Conservation (phyloP, 2,888 invertebrate species). For the Dryomyza anilis region DNA sequence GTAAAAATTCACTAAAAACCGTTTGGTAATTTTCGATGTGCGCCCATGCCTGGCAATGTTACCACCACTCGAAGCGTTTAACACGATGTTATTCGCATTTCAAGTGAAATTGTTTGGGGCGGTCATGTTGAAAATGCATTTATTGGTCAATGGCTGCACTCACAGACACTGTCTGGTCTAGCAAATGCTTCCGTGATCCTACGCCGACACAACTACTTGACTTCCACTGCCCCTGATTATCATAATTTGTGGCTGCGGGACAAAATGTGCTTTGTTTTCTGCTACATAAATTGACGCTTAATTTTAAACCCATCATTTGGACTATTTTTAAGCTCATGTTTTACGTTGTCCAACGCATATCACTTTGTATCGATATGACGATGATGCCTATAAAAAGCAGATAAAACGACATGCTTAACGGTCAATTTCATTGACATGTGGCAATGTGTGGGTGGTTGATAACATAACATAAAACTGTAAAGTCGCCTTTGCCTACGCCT, state of each 20-base stretch:
- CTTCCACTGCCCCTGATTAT: constrained; percentile 43
- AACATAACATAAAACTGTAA: too few species aligned
- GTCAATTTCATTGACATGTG: too few species aligned
- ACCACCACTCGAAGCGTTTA: not conserved
- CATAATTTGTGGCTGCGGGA: constrained; percentile 49
- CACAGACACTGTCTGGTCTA: not conserved
- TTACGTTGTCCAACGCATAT: not conserved
- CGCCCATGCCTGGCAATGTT: too few species aligned
- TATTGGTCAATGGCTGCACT: not conserved
- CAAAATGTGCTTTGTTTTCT: not conserved
- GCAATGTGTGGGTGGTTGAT: too few species aligned
- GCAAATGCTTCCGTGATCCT: not conserved
- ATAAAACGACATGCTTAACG: too few species aligned
- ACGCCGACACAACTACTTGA: constrained; percentile 45
- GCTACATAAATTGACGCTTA: not conserved
- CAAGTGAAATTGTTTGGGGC: not conserved
- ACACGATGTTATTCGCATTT: not conserved
- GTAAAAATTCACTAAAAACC: too few species aligned
- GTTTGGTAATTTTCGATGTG: too few species aligned
- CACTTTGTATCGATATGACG: too few species aligned
- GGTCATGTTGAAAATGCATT: not conserved
- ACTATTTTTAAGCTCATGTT: too few species aligned
- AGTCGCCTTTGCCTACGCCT: too few species aligned
- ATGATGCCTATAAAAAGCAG: too few species aligned
- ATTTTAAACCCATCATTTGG: not conserved